A percentile compares a stretch with the other conserved stretches of the same genome.
These are phyloP conservation scores for Rotaria magnacalcarata DNA, from an alignment of 2,888 invertebrate genomes.

Conservation along the genomic window DNA sequence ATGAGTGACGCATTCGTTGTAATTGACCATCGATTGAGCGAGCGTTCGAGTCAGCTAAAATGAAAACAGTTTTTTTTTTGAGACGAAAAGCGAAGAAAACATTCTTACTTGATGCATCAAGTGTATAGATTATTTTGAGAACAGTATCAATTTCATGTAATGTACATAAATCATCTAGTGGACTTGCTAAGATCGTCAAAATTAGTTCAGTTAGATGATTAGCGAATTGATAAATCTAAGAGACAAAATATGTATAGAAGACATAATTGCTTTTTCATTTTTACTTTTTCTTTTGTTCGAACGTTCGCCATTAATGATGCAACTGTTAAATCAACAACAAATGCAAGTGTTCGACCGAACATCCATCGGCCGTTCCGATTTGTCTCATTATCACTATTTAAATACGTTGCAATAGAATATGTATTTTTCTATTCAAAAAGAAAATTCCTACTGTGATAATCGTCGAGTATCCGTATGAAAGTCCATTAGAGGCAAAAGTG, in stretches of 20 bases:
- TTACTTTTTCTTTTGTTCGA: slow-evolving; percentile 32
- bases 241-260: not conserved
- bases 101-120: slow-evolving; percentile 8
- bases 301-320: not conserved
- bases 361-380: slow-evolving; percentile 22
- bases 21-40: not conserved
- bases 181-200: not conserved
- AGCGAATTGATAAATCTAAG: slow-evolving; percentile 11
- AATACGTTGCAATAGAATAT: not conserved
- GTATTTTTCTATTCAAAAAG: not conserved
- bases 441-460: not conserved
- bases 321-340: slow-evolving; percentile 19
- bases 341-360: slow-evolving; percentile 21
- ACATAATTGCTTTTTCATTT: not conserved
- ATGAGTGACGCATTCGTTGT: not conserved
- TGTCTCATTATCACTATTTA: slow-evolving; percentile 1
- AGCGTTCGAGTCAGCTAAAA: not conserved
- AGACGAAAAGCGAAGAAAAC: too few species aligned
- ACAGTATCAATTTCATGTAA: slow-evolving; percentile 30
- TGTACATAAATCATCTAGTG: slow-evolving; percentile 9
- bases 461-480: slow-evolving; percentile 7
- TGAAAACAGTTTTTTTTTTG: not conserved
- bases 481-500: not conserved
- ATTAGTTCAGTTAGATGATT: not conserved
- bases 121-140: not conserved